Conservation (phyloP, 2,888 invertebrate species). For the Troides aeacus region DNA sequence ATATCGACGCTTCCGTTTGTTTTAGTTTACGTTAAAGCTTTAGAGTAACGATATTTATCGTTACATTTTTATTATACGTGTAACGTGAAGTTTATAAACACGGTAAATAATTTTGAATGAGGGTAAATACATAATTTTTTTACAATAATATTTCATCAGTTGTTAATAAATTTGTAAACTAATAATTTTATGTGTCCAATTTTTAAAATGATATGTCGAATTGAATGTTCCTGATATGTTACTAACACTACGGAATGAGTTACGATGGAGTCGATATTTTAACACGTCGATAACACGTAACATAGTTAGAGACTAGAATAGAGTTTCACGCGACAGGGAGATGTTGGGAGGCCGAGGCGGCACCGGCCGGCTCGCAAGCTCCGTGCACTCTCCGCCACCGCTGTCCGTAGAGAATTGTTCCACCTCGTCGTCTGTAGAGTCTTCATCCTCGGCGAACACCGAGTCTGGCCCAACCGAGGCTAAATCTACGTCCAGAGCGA, state of each 20-base stretch:
- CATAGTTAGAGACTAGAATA: conserved; percentile 81
- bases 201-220: conserved; percentile 64
- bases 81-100: conserved; percentile 12
- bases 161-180: conserved; percentile 20
- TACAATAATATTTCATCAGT: conserved; percentile 19
- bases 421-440: conserved; percentile 91
- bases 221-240: conserved; percentile 58
- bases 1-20: conserved; percentile 57
- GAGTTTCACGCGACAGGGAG: conserved; percentile 88
- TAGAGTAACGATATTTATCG: conserved; percentile 27
- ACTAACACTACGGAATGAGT: conserved; percentile 29
- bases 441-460: conserved; percentile 86
- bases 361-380: conserved; percentile 65
- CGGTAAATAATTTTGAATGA: conserved; percentile 19
- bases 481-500: conserved; percentile 85
- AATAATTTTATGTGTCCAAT: conserved; percentile 37
- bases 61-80: conserved; percentile 24
- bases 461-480: conserved; percentile 88
- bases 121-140: conserved; percentile 1
- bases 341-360: conserved; percentile 63
- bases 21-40: conserved; percentile 30
- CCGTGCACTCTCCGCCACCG: conserved; percentile 79
- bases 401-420: conserved; percentile 92
- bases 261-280: conserved; percentile 61
- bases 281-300: conserved; percentile 58